These are phyloP conservation scores for Ailurus styani DNA, from an alignment of 2,113 vertebrate species.

Conservation along the genomic window DNA sequence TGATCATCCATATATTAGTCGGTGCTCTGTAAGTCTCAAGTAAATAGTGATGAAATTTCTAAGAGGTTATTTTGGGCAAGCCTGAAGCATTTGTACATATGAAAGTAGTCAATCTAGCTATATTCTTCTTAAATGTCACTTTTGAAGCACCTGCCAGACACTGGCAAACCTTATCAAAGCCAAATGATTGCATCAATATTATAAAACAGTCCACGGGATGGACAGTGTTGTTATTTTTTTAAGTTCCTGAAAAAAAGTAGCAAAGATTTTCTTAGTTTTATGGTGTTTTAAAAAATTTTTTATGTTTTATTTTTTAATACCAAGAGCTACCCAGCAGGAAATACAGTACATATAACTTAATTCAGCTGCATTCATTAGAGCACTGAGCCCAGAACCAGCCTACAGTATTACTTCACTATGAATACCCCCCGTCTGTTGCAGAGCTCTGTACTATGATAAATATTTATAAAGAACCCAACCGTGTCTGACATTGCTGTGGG, in stretches of 20 bases:
- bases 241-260: not conserved
- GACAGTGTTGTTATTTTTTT: not conserved
- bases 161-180: constrained; percentile 2
- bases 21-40: not conserved
- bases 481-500: not conserved
- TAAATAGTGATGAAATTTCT: not conserved
- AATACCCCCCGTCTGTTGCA: not conserved
- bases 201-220: not conserved
- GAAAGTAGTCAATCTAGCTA: not conserved
- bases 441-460: not conserved
- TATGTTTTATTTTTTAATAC: not conserved
- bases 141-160: not conserved
- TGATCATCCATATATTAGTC: not conserved
- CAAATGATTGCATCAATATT: not conserved
- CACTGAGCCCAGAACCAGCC: not conserved
- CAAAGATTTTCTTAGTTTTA: not conserved
- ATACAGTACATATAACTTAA: not conserved
- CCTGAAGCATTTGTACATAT: not conserved
- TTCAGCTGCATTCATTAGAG: not conserved
- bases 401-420: not conserved
- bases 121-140: not conserved
- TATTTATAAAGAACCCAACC: not conserved
- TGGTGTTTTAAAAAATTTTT: not conserved
- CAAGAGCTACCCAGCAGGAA: not conserved
- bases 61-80: constrained; percentile 1